phyloP scores from a whole-genome alignment of 2,888 invertebrate genomes.

The Brachylomia viminalis region DNA sequence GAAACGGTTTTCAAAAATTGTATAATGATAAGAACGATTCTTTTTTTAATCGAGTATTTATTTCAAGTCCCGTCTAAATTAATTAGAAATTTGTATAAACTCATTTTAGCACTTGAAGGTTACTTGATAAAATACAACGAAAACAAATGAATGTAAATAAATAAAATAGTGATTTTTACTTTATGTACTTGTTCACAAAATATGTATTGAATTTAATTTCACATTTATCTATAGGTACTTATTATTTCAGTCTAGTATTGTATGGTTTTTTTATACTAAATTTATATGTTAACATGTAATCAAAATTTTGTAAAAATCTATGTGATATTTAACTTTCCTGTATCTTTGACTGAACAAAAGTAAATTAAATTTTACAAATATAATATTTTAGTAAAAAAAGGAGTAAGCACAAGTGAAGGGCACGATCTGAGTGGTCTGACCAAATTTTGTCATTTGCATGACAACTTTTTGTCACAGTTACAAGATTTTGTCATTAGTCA shows the following conservation, averaged over 20 bases:
- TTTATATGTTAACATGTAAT: constrained; percentile 44
- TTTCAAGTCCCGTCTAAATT: constrained; percentile 10
- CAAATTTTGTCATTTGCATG: constrained; percentile 34
- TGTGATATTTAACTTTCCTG: constrained; percentile 65
- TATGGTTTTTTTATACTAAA: constrained; percentile 29
- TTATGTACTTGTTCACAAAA: constrained; percentile 10
- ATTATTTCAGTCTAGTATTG: constrained; percentile 42
- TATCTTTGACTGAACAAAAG: constrained; percentile 73
- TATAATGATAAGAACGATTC: constrained; percentile 5
- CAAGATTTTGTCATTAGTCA: constrained; percentile 45
- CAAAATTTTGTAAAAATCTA: constrained; percentile 49
- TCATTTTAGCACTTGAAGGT: neutral
- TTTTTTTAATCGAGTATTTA: neutral
- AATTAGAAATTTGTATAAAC: neutral
- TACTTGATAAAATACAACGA: constrained; percentile 30
- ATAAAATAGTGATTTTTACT: constrained; percentile 37
- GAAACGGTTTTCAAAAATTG: neutral
- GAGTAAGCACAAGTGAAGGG: constrained; percentile 35
- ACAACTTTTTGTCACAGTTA: constrained; percentile 52
- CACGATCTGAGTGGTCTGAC: constrained; percentile 33
- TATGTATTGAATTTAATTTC: constrained; percentile 37
- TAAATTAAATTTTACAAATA: constrained; percentile 66
- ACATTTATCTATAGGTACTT: neutral
- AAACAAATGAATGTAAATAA: constrained; percentile 52
- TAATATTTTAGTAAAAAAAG: constrained; percentile 47